These are phyloP conservation scores for Julus scanicus DNA, from an alignment of 2,888 invertebrate genomes.

Conservation along the genomic window DNA sequence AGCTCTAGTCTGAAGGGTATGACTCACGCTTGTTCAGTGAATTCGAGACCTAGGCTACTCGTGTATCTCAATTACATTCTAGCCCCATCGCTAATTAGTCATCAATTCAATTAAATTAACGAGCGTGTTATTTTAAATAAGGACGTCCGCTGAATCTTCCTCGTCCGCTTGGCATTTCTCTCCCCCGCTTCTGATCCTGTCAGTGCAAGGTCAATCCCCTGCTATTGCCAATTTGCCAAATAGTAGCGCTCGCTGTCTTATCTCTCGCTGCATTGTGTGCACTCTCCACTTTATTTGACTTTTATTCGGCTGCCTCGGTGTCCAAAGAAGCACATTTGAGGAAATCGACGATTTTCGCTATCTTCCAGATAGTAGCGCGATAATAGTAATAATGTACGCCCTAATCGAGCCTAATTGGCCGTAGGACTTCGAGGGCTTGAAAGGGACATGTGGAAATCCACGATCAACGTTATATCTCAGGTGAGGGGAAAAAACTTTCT, in stretches of 20 bases:
- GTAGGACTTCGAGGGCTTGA: too few species aligned
- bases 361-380: not conserved
- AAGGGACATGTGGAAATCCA: too few species aligned
- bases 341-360: not conserved
- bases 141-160: conserved; percentile 18
- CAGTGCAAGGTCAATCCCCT: not conserved
- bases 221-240: not conserved
- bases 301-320: not conserved
- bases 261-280: not conserved
- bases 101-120: not conserved
- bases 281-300: too few species aligned
- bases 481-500: too few species aligned
- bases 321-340: not conserved
- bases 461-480: too few species aligned
- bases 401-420: too few species aligned
- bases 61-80: not conserved
- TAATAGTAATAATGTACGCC: not conserved
- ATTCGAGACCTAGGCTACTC: not conserved
- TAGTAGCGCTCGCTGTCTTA: too few species aligned
- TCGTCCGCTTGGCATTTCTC: conserved; percentile 19
- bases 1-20: not conserved
- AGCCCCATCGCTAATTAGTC: not conserved
- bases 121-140: not conserved
- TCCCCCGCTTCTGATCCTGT: not conserved
- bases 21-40: not conserved